phyloP scores from a whole-genome alignment of 2,797 vertebrate species.

The Tamandua tetradactyla region DNA sequence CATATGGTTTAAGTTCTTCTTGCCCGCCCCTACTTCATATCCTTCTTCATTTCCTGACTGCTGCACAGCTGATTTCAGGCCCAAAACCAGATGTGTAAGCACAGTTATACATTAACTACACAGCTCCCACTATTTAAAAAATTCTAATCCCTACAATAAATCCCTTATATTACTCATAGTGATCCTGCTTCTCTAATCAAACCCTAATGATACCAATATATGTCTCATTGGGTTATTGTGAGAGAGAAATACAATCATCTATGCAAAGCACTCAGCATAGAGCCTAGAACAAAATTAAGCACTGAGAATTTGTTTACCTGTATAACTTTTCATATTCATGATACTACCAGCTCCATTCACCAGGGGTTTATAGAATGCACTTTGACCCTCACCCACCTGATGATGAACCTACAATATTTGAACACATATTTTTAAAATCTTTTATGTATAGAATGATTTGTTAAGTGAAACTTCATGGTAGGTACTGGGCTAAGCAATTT shows the following conservation, averaged over 20 bases:
- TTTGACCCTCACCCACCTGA: not conserved
- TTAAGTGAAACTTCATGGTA: conserved; percentile 14
- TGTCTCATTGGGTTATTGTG: not conserved
- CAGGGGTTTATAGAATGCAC: not conserved
- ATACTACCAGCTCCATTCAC: not conserved
- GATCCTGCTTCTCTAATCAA: conserved; percentile 32
- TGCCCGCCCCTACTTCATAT: not conserved
- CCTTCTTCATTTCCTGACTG: not conserved
- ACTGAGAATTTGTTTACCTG: not conserved
- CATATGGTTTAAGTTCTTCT: conserved; percentile 9
- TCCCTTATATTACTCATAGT: not conserved
- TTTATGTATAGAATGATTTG: not conserved
- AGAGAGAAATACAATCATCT: conserved; percentile 32
- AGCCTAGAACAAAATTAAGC: not conserved
- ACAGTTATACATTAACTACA: not conserved
- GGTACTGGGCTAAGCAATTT: not conserved
- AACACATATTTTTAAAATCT: conserved; percentile 31
- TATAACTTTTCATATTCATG: not conserved
- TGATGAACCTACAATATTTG: not conserved
- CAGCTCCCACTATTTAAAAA: not conserved
- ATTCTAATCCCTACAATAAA: conserved; percentile 18
- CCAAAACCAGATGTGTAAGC: not conserved
- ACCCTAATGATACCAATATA: not conserved
- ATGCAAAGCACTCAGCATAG: not conserved
- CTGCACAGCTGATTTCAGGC: conserved; percentile 11